A percentile compares a stretch with the other conserved stretches of the same genome.
Evolutionary conservation across 2,888 invertebrate genomes (phyloP).

Genomic region (Sericinus montela): DNA sequence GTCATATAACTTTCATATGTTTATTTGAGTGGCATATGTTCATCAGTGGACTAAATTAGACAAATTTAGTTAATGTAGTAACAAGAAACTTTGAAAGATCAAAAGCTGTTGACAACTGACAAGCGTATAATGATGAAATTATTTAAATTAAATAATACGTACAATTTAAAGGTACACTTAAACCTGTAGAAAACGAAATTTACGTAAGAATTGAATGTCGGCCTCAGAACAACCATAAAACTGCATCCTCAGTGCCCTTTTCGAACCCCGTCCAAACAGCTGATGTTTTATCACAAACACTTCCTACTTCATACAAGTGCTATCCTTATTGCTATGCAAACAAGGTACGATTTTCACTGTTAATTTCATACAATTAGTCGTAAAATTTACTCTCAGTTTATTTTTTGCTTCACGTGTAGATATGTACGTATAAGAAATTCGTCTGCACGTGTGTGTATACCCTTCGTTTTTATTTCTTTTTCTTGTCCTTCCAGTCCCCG

Average conservation of each 20-base stretch:
- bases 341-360: constrained; percentile 24
- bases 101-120: not conserved
- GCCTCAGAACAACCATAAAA: constrained; percentile 32
- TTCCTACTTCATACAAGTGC: constrained; percentile 6
- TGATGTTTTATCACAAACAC: constrained; percentile 41
- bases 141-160: no score
- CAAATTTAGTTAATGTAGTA: no score
- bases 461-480: constrained; percentile 24
- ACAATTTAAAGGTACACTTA: not conserved
- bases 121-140: no score
- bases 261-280: constrained; percentile 36
- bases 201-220: constrained; percentile 28
- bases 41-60: no score
- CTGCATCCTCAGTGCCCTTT: constrained; percentile 36
- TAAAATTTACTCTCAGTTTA: constrained; percentile 38
- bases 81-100: no score
- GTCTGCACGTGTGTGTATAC: constrained; percentile 24
- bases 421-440: constrained; percentile 2
- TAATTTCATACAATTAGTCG: constrained; percentile 35
- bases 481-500: constrained; percentile 29
- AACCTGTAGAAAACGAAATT: not conserved
- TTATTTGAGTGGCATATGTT: no score
- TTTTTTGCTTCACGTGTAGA: constrained; percentile 35
- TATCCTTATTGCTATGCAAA: not conserved
- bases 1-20: no score